Conservation (phyloP, 2,113 vertebrate genomes). For the Pelodiscus sinensis region DNA sequence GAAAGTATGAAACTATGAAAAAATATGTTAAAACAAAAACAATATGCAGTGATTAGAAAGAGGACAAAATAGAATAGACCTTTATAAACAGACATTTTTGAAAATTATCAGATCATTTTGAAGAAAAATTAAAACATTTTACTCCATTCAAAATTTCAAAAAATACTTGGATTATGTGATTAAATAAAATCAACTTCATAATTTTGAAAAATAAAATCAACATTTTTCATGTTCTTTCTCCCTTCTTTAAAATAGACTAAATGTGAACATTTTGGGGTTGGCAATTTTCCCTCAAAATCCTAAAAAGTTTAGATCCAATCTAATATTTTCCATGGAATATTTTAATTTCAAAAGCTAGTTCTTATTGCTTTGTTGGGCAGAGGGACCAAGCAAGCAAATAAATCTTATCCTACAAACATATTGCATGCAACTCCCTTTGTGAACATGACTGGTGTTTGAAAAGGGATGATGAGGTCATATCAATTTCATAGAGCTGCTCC, state of each 20-base stretch:
- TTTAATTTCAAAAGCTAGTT: not conserved
- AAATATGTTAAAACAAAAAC: not conserved
- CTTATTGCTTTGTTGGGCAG: not conserved
- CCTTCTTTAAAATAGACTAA: no score
- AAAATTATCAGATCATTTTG: not conserved
- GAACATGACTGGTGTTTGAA: not conserved
- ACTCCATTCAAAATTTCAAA: rapidly evolving
- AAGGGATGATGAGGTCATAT: not conserved
- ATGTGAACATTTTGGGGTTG: not conserved
- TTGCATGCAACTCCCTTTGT: not conserved
- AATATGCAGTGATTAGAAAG: not conserved
- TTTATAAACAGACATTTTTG: no score
- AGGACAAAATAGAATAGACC: not conserved
- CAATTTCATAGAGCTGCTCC: not conserved
- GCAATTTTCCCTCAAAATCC: not conserved
- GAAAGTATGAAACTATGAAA: not conserved
- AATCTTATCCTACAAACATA: not conserved
- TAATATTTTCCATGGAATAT: not conserved
- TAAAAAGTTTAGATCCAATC: not conserved
- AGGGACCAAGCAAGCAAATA: not conserved
- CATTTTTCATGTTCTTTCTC: not conserved
- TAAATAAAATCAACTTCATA: rapidly evolving
- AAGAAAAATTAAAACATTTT: not conserved
- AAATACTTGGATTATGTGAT: not conserved
- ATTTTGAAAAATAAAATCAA: not conserved